These are phyloP conservation scores for Palythoa caribaeorum DNA, from an alignment of 92 coral and sea anemone genomes.

Conservation along the genomic window DNA sequence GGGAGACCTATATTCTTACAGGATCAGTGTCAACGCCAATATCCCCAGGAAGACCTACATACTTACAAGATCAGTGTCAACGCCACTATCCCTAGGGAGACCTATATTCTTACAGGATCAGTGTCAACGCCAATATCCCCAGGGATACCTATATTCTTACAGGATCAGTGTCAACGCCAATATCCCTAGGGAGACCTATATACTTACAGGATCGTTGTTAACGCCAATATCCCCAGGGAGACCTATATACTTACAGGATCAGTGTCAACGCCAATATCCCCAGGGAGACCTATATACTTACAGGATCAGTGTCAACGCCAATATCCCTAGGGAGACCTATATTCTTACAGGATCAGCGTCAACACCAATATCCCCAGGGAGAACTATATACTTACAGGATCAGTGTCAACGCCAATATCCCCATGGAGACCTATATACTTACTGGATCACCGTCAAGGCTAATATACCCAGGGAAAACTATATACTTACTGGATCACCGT, in stretches of 20 bases:
- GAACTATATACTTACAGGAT: neutral
- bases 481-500: slow-evolving; percentile 11
- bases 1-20: neutral
- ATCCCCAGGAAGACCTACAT: no score
- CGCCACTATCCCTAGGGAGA: neutral
- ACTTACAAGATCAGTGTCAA: neutral
- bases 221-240: neutral
- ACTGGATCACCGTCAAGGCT: no score
- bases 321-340: no score
- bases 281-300: neutral
- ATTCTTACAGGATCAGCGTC: neutral
- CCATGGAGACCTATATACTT: no score
- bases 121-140: no score
- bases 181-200: no score
- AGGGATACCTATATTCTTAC: neutral
- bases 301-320: neutral
- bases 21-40: neutral
- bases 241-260: neutral
- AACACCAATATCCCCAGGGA: neutral
- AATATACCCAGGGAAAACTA: no score
- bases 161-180: neutral
- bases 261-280: neutral
- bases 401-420: neutral
- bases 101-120: no score
- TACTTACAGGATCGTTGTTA: neutral